These are phyloP conservation scores for Drosophila suzukii DNA, from an alignment of 1,140 invertebrate species.

Conservation along the genomic window DNA sequence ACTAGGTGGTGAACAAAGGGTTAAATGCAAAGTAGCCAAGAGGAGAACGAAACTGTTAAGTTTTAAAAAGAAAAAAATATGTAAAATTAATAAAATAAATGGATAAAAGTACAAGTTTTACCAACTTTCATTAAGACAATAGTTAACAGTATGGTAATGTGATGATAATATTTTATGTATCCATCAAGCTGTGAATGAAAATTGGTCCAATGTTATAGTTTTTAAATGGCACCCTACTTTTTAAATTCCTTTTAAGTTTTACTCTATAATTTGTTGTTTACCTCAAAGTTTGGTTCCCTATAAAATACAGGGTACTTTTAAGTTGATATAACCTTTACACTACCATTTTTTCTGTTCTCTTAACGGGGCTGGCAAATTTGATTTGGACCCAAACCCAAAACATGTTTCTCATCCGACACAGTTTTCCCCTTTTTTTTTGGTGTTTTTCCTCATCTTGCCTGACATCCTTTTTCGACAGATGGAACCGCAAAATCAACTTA, in stretches of 20 bases:
- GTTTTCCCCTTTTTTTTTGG: background rate
- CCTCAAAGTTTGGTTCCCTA: background rate
- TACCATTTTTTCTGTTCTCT: background rate
- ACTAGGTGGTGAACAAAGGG: too few species aligned
- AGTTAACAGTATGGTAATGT: background rate
- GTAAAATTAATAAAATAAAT: too few species aligned
- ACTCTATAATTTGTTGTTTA: background rate
- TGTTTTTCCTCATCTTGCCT: background rate
- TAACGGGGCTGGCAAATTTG: slow-evolving; percentile 28
- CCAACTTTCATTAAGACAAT: background rate
- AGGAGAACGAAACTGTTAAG: background rate
- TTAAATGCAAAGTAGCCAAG: background rate
- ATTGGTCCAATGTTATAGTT: too few species aligned
- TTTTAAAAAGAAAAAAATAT: background rate
- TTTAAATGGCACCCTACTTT: too few species aligned
- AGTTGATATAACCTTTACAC: background rate
- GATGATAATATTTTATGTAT: too few species aligned
- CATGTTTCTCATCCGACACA: slow-evolving; percentile 32
- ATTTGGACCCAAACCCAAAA: slow-evolving; percentile 32
- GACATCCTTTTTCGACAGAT: slow-evolving; percentile 27
- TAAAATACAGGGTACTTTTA: background rate
- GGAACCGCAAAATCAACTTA: slow-evolving; percentile 34
- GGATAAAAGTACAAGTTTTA: background rate
- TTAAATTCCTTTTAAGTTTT: too few species aligned
- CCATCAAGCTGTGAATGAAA: too few species aligned